Evolutionary conservation across 2,797 vertebrate species (phyloP).

Genomic region (Simalia tracyae): DNA sequence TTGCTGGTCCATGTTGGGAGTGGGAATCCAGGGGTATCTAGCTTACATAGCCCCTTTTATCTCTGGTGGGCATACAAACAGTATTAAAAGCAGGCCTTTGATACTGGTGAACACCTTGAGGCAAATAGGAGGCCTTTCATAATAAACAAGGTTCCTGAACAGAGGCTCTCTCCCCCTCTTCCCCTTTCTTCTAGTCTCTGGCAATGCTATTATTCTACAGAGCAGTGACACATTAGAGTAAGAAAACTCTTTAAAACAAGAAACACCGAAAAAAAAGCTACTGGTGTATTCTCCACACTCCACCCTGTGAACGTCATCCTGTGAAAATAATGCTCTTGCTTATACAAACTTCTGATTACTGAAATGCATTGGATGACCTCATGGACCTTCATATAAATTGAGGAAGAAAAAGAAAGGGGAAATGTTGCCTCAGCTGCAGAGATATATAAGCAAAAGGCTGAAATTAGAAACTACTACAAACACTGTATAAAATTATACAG

Average conservation of each 20-base stretch:
- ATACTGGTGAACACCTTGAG: not conserved
- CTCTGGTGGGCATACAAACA: not conserved
- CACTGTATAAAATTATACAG: slow-evolving; percentile 16
- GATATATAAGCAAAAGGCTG: slow-evolving; percentile 24
- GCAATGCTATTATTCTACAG: not conserved
- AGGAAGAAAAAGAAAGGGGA: not conserved
- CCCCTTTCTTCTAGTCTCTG: no score
- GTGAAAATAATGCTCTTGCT: not conserved
- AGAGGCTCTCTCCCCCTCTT: not conserved
- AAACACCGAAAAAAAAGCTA: not conserved
- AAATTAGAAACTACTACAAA: slow-evolving; percentile 23
- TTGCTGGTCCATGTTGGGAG: not conserved
- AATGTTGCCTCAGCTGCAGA: not conserved
- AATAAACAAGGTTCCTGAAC: not conserved
- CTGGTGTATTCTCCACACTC: not conserved
- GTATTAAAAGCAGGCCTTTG: not conserved
- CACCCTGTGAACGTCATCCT: not conserved
- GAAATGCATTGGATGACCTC: not conserved
- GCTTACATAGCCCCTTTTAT: not conserved
- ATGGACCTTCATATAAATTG: not conserved
- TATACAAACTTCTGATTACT: slow-evolving; percentile 15
- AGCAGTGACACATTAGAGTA: not conserved
- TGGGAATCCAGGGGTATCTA: not conserved
- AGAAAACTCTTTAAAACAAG: not conserved
- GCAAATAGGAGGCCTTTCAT: not conserved